phyloP scores from a whole-genome alignment of 2,888 invertebrate species.

The Oscheius sp. region DNA sequence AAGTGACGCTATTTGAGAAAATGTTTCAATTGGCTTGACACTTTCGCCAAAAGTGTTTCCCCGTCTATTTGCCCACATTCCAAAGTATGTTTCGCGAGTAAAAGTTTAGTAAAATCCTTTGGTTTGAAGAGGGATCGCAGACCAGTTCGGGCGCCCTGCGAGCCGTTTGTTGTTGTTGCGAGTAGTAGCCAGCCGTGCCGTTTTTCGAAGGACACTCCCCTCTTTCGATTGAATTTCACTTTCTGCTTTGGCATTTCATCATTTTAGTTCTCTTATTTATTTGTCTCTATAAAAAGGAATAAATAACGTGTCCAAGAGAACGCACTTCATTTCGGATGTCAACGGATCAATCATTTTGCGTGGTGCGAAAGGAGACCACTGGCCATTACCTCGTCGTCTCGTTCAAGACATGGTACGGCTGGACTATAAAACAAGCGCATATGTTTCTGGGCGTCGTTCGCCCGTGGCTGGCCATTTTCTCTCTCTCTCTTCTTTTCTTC shows the following conservation, averaged over 20 bases:
- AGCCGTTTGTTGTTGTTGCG: background rate
- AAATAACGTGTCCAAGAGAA: background rate
- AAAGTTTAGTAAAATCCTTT: background rate
- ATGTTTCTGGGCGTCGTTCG: background rate
- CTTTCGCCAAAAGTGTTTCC: too few species aligned
- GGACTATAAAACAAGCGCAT: background rate
- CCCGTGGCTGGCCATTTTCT: background rate
- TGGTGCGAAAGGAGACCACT: background rate
- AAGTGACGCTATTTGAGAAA: too few species aligned
- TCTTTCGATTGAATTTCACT: background rate
- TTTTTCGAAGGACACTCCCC: slow-evolving; percentile 1
- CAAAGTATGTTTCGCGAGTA: too few species aligned
- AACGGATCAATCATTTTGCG: background rate
- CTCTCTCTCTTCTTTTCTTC: background rate
- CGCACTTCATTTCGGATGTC: too few species aligned
- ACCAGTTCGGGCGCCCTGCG: background rate
- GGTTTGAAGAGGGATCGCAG: background rate
- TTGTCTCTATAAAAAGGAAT: too few species aligned
- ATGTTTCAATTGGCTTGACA: too few species aligned
- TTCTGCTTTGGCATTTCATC: too few species aligned
- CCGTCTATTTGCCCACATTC: too few species aligned
- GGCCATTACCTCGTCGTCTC: background rate
- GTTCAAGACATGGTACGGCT: background rate
- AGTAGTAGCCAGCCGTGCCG: background rate
- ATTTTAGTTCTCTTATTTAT: too few species aligned